Conservation (phyloP, 2,113 vertebrate genomes). For the Pluvialis apricaria region DNA sequence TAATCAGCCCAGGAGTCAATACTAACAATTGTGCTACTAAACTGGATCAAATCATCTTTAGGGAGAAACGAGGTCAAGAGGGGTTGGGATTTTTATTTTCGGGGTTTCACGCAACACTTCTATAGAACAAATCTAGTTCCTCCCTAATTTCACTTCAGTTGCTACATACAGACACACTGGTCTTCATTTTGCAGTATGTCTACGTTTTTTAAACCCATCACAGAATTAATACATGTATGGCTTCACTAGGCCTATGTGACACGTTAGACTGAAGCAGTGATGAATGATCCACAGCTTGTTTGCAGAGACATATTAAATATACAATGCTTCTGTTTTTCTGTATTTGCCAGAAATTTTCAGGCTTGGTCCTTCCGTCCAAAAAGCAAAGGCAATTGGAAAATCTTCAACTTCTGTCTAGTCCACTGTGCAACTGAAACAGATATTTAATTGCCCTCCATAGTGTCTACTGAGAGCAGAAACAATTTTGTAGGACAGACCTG, state of each 20-base stretch:
- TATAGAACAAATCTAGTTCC: neutral
- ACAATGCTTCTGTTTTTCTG: neutral
- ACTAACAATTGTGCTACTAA: neutral
- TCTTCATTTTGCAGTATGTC: neutral
- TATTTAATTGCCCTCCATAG: neutral
- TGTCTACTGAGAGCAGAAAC: neutral
- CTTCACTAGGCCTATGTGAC: neutral
- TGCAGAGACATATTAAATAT: neutral
- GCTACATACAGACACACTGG: accelerated
- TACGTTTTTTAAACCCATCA: neutral
- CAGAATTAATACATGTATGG: neutral
- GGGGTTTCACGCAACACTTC: neutral
- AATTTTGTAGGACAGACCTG: neutral
- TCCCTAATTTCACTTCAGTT: neutral
- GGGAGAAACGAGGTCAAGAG: neutral
- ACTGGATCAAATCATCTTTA: neutral
- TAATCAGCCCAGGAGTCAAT: neutral
- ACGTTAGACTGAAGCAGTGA: neutral
- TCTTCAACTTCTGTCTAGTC: neutral
- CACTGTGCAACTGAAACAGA: neutral
- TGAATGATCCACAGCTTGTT: neutral
- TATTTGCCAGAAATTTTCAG: neutral
- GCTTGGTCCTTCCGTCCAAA: neutral
- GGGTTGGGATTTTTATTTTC: neutral
- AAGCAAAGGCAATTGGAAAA: neutral